Evolutionary conservation across 2,888 invertebrate genomes (phyloP), one percentile per base, ranked within the genome.

Genomic region (Heliconius cydno): DNA sequence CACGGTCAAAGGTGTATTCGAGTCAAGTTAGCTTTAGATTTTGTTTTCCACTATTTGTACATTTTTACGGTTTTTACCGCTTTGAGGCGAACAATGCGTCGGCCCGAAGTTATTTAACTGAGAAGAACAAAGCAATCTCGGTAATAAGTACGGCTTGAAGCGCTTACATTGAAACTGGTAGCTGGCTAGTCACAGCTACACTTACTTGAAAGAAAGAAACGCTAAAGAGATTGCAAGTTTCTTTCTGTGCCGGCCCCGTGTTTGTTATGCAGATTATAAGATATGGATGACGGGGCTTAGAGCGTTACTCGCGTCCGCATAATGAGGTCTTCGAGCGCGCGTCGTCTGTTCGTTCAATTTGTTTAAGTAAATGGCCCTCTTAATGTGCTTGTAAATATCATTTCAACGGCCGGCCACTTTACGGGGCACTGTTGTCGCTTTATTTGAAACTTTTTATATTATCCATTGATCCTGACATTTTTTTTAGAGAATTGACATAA

Each of bases 61-160:
- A 79, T 77, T 79, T 79, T 77, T 81, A 66, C 71, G 75, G 75
- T 77, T 75, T 81, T 57, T 34, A 38, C 76, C 52, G 76, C 81
- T 81, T 81, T 77, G 71, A 79, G 75, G 46, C 66, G 41, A 76
- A 77, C 79, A 72, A 78, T 67, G 71, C 75, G 57, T 71, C 66
- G 28, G 60, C 76, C 57, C 41, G 19, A 65, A 81, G 75, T 77
- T 81, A 81, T 81, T 81, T 70, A 77, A 81, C 74, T 68, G 79
- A 41, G 60, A 68, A 52, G 72, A 81, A 81, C 68, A 79, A 81
- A 72, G 79, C 76, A 70, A 71, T 46, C 67, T 73, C 57, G 30
- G 67, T 46, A 74, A 74, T 68, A 78, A 41, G 71, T 75, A 71
- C 76, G 73, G 77, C 60, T 80, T 38, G 67, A 73, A 70, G 46